Percentiles rank a stretch among this genome's conserved stretches.
phyloP scores from a whole-genome alignment of 2,888 invertebrate genomes.

The Hydroisotoma schaefferi region DNA sequence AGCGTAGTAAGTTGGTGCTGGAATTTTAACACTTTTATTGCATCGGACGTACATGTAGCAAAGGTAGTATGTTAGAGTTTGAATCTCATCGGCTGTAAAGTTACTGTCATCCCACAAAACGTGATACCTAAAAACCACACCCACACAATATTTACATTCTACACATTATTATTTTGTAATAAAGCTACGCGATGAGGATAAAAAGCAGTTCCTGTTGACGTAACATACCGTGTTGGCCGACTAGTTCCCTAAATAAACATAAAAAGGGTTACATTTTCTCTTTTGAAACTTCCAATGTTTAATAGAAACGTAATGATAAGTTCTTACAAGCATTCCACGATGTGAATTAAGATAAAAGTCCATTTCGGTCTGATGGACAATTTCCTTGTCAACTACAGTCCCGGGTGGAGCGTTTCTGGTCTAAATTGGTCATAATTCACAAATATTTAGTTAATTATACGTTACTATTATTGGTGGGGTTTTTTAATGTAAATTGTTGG shows the following conservation, averaged over 20 bases:
- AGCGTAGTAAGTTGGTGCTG: constrained; percentile 41
- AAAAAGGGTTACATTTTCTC: background rate
- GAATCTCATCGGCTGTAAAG: constrained; percentile 69
- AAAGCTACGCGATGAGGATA: too few relatives aligned
- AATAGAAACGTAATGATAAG: background rate
- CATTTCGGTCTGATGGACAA: constrained; percentile 56
- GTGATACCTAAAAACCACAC: constrained; percentile 74
- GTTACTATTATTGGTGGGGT: background rate
- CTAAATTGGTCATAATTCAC: constrained; percentile 38
- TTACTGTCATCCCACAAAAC: constrained; percentile 74
- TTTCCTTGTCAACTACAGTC: constrained; percentile 56
- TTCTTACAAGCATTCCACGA: constrained; percentile 54
- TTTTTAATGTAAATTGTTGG: background rate
- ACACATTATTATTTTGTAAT: too few relatives aligned
- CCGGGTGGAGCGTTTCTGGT: constrained; percentile 54
- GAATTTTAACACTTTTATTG: constrained; percentile 57
- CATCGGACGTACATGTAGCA: constrained; percentile 84
- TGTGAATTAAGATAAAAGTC: constrained; percentile 58
- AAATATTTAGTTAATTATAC: background rate
- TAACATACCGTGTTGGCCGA: too few relatives aligned
- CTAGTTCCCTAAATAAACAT: constrained; percentile 7
- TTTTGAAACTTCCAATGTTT: background rate
- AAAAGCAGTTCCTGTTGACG: too few relatives aligned
- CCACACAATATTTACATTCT: too few relatives aligned
- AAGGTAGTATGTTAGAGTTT: constrained; percentile 73